A percentile compares a stretch with the other conserved stretches of the same genome.
Conservation (phyloP, 2,797 vertebrate genomes). For the Ctenopoma multispine region DNA sequence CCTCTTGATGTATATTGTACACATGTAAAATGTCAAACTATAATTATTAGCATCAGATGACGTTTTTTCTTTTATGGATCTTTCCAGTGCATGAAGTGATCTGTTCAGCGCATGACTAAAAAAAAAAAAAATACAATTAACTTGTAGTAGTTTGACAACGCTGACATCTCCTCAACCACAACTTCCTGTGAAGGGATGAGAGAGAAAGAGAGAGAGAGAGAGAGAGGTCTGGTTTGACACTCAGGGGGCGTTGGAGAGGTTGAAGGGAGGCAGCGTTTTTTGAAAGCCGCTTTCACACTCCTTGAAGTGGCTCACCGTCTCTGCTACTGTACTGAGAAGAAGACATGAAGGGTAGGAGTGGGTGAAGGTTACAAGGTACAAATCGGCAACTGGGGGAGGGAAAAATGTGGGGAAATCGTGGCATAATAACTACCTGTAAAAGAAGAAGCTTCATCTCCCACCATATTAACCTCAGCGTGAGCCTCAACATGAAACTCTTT, state of each 20-base stretch:
- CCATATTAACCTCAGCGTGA: background rate
- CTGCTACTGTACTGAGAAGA: slow-evolving; percentile 79
- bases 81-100: slow-evolving; percentile 7
- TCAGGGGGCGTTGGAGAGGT: slow-evolving; percentile 79
- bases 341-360: slow-evolving; percentile 41
- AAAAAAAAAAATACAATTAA: slow-evolving; percentile 28
- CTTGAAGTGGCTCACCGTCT: slow-evolving; percentile 82
- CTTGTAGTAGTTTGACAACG: slow-evolving; percentile 53
- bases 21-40: too few species aligned
- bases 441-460: slow-evolving; percentile 2
- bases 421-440: slow-evolving; percentile 21
- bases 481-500: slow-evolving; percentile 3
- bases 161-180: slow-evolving; percentile 64
- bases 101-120: slow-evolving; percentile 10
- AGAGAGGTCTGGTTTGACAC: slow-evolving; percentile 47
- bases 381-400: slow-evolving; percentile 11
- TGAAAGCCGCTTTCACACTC: slow-evolving; percentile 58
- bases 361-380: slow-evolving; percentile 45
- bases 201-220: slow-evolving; percentile 28
- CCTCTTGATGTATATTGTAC: too few species aligned
- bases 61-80: background rate
- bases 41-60: background rate
- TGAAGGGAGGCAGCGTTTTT: slow-evolving; percentile 56
- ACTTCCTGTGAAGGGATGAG: slow-evolving; percentile 73
- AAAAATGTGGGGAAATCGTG: slow-evolving; percentile 49